These are phyloP conservation scores for Malthinus flaveolus DNA, from an alignment of 2,888 invertebrate species.

Conservation along the genomic window DNA sequence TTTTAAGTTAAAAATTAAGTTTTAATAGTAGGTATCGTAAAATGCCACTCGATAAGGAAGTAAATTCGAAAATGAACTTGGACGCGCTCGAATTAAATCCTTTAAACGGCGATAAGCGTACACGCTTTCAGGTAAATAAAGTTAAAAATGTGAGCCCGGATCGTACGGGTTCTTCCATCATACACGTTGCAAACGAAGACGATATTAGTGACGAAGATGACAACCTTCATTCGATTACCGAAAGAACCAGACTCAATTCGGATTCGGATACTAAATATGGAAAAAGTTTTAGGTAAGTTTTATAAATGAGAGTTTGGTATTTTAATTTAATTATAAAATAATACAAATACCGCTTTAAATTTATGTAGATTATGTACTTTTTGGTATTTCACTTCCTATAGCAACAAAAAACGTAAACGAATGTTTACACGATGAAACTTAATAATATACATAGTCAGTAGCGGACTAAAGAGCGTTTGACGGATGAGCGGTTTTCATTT, in stretches of 20 bases:
- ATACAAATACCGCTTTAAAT: no score
- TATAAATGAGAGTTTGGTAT: no score
- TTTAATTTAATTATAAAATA: no score
- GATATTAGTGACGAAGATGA: constrained; percentile 51
- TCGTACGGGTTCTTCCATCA: neutral
- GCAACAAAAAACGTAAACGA: no score
- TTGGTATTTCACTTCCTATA: no score
- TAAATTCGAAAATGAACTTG: neutral
- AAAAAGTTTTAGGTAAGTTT: constrained; percentile 73
- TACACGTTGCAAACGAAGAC: constrained; percentile 29
- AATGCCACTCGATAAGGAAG: constrained; percentile 7
- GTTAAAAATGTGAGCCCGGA: constrained; percentile 59
- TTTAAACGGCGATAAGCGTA: constrained; percentile 48
- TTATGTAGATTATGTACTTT: no score
- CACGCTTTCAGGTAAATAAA: constrained; percentile 65
- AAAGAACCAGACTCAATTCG: constrained; percentile 51
- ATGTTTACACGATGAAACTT: no score
- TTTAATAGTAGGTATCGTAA: neutral
- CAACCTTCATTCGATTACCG: constrained; percentile 56
- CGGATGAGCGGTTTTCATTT: no score
- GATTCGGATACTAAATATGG: constrained; percentile 71
- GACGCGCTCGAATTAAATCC: constrained; percentile 10
- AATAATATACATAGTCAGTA: no score
- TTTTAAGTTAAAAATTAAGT: neutral
- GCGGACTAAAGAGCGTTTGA: no score